Evolutionary conservation across 2,113 vertebrate genomes (phyloP).

Genomic region (Podarcis raffonei): DNA sequence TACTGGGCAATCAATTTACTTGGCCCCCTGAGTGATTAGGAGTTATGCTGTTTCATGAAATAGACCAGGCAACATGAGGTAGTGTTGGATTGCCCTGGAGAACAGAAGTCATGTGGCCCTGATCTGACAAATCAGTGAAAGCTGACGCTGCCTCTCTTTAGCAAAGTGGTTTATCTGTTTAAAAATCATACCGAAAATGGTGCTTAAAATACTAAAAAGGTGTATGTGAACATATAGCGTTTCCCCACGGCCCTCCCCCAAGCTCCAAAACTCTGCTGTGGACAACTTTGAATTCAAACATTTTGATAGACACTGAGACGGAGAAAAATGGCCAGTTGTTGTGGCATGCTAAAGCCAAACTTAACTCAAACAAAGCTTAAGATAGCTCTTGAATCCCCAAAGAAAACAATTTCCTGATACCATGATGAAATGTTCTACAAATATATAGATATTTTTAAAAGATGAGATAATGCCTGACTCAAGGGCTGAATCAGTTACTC

Average conservation of each 20-base stretch:
- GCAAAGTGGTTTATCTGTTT: conserved; percentile 4
- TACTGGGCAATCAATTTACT: conserved; percentile 14
- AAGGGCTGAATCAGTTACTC: not conserved
- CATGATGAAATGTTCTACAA: not conserved
- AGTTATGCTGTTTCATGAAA: not conserved
- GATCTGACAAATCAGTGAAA: not conserved
- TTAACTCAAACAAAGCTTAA: not conserved
- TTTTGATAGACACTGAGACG: not conserved
- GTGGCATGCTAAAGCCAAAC: not conserved
- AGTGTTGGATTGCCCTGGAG: not conserved
- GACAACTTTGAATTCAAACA: not conserved
- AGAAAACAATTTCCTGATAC: not conserved
- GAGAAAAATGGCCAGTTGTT: not conserved
- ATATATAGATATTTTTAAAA: not conserved
- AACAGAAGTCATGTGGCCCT: not conserved
- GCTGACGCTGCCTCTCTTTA: conserved; percentile 25
- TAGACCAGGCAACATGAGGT: not conserved
- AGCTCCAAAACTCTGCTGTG: not conserved
- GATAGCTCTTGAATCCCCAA: not conserved
- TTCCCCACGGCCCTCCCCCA: too few relatives aligned
- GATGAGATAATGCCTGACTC: not conserved
- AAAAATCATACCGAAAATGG: not conserved
- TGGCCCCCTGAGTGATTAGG: not conserved
- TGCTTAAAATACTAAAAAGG: not conserved
- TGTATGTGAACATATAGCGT: too few relatives aligned